These are phyloP conservation scores for Tenthredo distinguenda DNA, from an alignment of 2,888 invertebrate species.

Conservation along the genomic window DNA sequence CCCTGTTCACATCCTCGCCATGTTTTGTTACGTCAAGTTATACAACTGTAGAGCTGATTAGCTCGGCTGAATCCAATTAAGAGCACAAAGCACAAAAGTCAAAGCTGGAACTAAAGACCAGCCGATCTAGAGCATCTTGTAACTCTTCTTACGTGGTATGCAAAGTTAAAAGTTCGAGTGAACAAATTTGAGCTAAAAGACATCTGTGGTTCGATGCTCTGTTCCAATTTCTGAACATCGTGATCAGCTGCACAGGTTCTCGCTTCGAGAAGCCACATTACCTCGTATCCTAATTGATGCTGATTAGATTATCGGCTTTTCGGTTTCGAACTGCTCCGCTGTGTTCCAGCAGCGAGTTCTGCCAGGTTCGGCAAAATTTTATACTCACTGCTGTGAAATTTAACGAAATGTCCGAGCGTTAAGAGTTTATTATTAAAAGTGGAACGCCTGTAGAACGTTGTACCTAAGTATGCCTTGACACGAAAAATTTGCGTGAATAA, in stretches of 20 bases:
- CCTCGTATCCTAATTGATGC: not conserved
- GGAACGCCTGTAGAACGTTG: not conserved
- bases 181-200: not conserved
- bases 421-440: constrained; percentile 7
- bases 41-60: not conserved
- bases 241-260: not conserved
- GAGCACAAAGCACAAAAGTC: not conserved
- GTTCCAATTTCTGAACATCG: not conserved
- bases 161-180: not conserved
- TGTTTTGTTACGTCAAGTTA: not conserved
- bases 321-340: not conserved
- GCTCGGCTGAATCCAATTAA: not conserved
- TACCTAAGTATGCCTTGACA: not conserved
- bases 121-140: not conserved
- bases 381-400: not conserved
- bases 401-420: not conserved
- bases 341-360: not conserved
- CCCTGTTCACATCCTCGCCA: not conserved
- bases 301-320: constrained; percentile 18
- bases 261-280: not conserved
- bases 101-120: not conserved
- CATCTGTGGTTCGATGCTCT: not conserved
- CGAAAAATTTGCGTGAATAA: not conserved
- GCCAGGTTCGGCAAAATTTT: not conserved
- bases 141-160: not conserved